Conservation (phyloP, 2,797 vertebrate genomes). For the Lepilemur septentrionalis region DNA sequence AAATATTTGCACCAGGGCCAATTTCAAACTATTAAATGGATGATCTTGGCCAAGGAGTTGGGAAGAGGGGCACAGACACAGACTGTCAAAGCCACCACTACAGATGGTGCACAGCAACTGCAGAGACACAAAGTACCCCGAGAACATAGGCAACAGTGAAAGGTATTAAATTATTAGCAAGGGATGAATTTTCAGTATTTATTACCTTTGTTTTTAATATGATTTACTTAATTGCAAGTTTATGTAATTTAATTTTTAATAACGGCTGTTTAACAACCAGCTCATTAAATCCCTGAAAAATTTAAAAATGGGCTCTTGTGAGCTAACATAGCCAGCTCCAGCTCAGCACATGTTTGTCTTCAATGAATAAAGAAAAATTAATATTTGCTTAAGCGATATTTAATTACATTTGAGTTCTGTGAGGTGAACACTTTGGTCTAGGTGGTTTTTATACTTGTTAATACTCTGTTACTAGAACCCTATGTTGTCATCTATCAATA, state of each 20-base stretch:
- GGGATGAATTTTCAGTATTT: background rate
- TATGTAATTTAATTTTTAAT: background rate
- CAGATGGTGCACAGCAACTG: background rate
- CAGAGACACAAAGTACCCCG: fast-evolving
- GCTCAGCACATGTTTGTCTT: background rate
- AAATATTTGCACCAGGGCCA: background rate
- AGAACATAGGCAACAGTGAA: background rate
- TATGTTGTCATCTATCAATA: background rate
- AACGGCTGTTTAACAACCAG: background rate
- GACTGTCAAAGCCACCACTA: fast-evolving
- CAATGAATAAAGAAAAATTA: slow-evolving; percentile 30
- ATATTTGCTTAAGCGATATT: slow-evolving; percentile 8
- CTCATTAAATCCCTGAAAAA: background rate
- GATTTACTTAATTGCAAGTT: background rate
- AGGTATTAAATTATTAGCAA: background rate
- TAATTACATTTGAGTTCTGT: background rate
- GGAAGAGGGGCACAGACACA: background rate
- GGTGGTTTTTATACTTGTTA: background rate
- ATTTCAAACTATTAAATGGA: background rate
- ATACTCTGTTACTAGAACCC: background rate
- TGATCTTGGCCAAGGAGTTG: background rate
- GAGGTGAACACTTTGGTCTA: background rate
- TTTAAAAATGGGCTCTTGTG: background rate
- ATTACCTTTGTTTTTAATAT: slow-evolving; percentile 11
- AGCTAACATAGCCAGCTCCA: background rate